Evolutionary conservation across 2,797 vertebrate species (phyloP).

Genomic region (Apodemus agrarius): DNA sequence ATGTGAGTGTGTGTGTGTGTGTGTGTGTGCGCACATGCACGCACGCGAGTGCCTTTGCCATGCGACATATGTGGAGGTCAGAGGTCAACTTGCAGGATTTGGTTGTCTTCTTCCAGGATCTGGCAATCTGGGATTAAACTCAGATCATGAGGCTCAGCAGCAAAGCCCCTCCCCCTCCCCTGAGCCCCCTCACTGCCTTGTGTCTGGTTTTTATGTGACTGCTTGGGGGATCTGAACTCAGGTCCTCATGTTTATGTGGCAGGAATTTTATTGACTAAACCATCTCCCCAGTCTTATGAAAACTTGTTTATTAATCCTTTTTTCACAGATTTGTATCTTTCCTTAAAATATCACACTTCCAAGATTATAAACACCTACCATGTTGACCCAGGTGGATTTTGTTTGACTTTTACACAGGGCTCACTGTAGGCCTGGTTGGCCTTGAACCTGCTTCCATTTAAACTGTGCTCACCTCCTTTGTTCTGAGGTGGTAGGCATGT

Average conservation of each 20-base stretch:
- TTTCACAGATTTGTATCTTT: conserved; percentile 2
- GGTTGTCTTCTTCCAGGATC: background rate
- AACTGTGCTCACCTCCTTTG: background rate
- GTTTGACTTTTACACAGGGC: background rate
- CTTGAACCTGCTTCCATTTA: background rate
- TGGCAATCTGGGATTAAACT: background rate
- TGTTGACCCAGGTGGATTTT: background rate
- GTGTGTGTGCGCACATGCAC: too few relatives aligned
- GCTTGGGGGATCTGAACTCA: background rate
- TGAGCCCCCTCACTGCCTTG: background rate
- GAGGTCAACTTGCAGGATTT: background rate
- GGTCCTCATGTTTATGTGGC: background rate
- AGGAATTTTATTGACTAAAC: background rate
- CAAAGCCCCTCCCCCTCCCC: background rate
- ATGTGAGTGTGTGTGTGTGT: background rate
- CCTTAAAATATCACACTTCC: background rate
- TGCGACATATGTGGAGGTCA: background rate
- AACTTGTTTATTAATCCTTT: background rate
- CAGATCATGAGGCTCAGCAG: background rate
- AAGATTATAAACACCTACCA: background rate
- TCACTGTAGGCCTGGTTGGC: background rate
- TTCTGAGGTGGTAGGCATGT: background rate
- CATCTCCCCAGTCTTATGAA: background rate
- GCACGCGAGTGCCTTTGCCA: background rate
- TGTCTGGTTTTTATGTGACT: background rate